phyloP scores from a whole-genome alignment of 2,888 invertebrate genomes.

The Parnassius glacialis region DNA sequence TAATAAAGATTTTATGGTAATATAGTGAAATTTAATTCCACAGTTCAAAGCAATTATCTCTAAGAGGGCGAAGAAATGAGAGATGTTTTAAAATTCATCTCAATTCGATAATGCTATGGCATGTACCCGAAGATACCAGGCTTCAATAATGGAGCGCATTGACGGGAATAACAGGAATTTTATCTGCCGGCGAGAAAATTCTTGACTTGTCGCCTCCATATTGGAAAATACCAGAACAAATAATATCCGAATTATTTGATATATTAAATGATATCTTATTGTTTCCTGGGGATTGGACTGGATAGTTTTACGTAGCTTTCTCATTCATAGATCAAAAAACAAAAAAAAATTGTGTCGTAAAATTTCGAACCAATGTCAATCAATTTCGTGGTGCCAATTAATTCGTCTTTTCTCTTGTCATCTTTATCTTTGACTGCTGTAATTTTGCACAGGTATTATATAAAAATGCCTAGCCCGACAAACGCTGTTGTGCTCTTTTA shows the following conservation, averaged over 20 bases:
- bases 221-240: constrained; percentile 7
- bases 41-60: background rate
- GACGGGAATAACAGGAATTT: constrained; percentile 14
- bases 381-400: too few species aligned
- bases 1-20: background rate
- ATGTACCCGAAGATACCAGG: constrained; percentile 1
- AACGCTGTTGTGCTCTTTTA: too few species aligned
- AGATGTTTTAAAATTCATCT: background rate
- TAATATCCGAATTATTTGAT: background rate
- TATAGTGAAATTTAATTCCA: background rate
- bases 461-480: too few species aligned
- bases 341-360: too few species aligned
- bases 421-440: too few species aligned
- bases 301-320: too few species aligned
- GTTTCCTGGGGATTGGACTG: too few species aligned
- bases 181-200: constrained; percentile 3
- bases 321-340: too few species aligned
- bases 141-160: constrained; percentile 8
- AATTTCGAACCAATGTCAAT: too few species aligned
- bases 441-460: too few species aligned
- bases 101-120: background rate
- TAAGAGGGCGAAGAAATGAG: background rate
- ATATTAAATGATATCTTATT: too few species aligned
- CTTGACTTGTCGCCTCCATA: background rate
- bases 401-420: too few species aligned